Evolutionary conservation across 2,113 vertebrate species (phyloP), one percentile per base, ranked within the genome.

Genomic region (Dryoscopus gambensis): DNA sequence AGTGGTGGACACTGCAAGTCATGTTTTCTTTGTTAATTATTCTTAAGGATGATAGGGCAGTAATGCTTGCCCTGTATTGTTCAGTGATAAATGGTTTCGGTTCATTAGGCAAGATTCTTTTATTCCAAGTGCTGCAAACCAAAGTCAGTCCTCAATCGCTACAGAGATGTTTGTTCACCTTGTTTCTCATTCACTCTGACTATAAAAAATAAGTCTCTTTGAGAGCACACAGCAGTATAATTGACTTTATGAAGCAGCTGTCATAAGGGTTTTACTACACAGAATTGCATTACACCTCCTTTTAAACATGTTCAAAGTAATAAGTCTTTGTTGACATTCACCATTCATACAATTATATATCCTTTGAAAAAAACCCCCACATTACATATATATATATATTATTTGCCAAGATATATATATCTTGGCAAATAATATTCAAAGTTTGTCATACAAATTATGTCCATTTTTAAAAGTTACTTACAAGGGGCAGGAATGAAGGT

Each of bases 311-410:
- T 75, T 97, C 75, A 95, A 92, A 75, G 84, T 95, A 97, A 94
- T 97, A 98, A 97, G 85, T 97, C 90, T 96, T 96, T 94, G 88
- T 86, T 98, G 96, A 97, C 91, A 95, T 93, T 92, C 88, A 92
- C 60, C 97, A 97, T 90, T 97, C 84, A 90, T 92, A 82, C n/a
- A 87, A 87, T 87, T 97, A 97, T 95, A 96, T 64, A 84, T 80
- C 64, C 82, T 46, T 95, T 80, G 17, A 57, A 96, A 56, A 31
- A 59, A 60, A 22, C 5, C 70, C 22, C 3, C 55, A 89, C 84
- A 62, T 28, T 52, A n/a, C n/a, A n/a, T n/a, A n/a, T n/a, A n/a
- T n/a, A n/a, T n/a, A n/a, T n/a, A n/a, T n/a, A n/a, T n/a, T n/a
- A n/a, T n/a, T n/a, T n/a, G n/a, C n/a, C n/a, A n/a, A n/a, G n/a